phyloP scores from a whole-genome alignment of 1,140 invertebrate species.

The Telenomus remus region DNA sequence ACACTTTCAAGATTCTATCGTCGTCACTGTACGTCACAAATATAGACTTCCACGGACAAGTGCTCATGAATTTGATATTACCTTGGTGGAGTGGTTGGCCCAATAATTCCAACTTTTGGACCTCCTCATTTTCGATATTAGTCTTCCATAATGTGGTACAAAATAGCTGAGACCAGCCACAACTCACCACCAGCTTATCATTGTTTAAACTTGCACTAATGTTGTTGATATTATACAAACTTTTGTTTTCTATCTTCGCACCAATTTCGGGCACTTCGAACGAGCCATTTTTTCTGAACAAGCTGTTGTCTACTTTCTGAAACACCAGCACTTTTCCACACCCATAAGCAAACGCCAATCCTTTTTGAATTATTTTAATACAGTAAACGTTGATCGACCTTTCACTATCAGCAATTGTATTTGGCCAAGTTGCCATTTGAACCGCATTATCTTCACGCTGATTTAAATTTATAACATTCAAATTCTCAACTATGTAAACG shows the following conservation, averaged over 20 bases:
- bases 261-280: constrained; percentile 76
- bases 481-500: constrained; percentile 77
- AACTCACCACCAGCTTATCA: constrained; percentile 79
- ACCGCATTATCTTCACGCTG: constrained; percentile 58
- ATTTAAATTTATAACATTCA: constrained; percentile 76
- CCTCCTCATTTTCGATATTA: constrained; percentile 64
- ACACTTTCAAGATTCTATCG: constrained; percentile 89
- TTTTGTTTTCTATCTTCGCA: constrained; percentile 57
- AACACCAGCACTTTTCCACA: constrained; percentile 80
- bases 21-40: constrained; percentile 87
- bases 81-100: constrained; percentile 88
- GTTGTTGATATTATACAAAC: constrained; percentile 76
- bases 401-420: constrained; percentile 45
- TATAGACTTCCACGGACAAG: constrained; percentile 90
- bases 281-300: constrained; percentile 79
- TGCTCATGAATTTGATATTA: constrained; percentile 76
- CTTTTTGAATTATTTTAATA: constrained; percentile 76
- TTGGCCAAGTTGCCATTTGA: constrained; percentile 52
- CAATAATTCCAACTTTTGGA: constrained; percentile 74
- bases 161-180: constrained; percentile 80
- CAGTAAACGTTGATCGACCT: constrained; percentile 66
- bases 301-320: constrained; percentile 79
- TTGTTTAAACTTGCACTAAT: constrained; percentile 77
- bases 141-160: constrained; percentile 77
- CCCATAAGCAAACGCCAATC: constrained; percentile 79